phyloP scores from a whole-genome alignment of 2,888 invertebrate species.

The Microctonus aethiopoides region DNA sequence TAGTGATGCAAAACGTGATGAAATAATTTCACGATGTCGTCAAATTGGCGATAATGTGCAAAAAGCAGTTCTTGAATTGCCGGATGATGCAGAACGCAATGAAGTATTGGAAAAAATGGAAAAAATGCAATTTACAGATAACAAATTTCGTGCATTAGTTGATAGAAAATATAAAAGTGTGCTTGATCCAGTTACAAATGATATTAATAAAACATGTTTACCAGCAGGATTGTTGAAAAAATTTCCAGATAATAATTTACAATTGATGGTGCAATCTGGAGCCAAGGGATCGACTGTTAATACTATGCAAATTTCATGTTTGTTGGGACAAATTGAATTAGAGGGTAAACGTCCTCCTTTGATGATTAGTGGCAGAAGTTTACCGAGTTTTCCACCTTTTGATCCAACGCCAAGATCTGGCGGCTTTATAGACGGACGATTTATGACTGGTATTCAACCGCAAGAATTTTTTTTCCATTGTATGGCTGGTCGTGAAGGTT shows the following conservation, averaged over 20 bases:
- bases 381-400: slow-evolving; percentile 92
- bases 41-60: slow-evolving; percentile 57
- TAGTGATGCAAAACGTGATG: slow-evolving; percentile 79
- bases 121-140: slow-evolving; percentile 76
- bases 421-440: slow-evolving; percentile 95
- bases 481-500: slow-evolving; percentile 99
- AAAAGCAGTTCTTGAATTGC: slow-evolving; percentile 76
- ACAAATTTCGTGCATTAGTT: slow-evolving; percentile 82
- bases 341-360: slow-evolving; percentile 97
- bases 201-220: slow-evolving; percentile 88
- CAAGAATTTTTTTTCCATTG: slow-evolving; percentile 99
- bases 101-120: slow-evolving; percentile 77
- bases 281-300: slow-evolving; percentile 99
- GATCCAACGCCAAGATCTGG: slow-evolving; percentile 92
- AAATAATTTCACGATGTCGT: slow-evolving; percentile 76
- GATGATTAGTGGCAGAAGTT: slow-evolving; percentile 91
- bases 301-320: slow-evolving; percentile 97
- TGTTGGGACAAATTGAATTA: slow-evolving; percentile 97
- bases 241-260: slow-evolving; percentile 96
- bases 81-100: slow-evolving; percentile 71
- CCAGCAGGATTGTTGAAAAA: slow-evolving; percentile 85
- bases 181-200: slow-evolving; percentile 87
- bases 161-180: slow-evolving; percentile 86
- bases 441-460: slow-evolving; percentile 98
- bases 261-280: slow-evolving; percentile 97